A percentile compares a stretch with the other conserved stretches of the same genome.
Conservation (phyloP, 1,140 invertebrate species). For the Condylostylus longicornis region DNA sequence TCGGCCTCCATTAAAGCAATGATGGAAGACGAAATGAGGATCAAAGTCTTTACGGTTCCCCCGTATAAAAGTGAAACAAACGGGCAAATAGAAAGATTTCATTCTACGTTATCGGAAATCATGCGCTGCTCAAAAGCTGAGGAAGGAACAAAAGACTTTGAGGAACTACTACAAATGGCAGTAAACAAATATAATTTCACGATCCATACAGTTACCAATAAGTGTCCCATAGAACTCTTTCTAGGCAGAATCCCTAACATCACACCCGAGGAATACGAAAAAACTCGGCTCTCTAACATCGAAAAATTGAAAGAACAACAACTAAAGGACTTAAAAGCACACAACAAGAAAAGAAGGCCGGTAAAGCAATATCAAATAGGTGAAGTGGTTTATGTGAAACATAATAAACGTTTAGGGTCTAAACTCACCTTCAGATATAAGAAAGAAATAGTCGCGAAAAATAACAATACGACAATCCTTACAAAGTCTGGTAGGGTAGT, state of each 20-base stretch:
- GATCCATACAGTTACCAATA: constrained; percentile 4
- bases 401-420: constrained; percentile 7
- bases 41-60: constrained; percentile 5
- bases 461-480: too few species aligned
- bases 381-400: constrained; percentile 7
- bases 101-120: constrained; percentile 11
- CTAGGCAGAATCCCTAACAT: constrained; percentile 8
- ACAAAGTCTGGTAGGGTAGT: too few species aligned
- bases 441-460: constrained; percentile 1
- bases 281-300: constrained; percentile 6
- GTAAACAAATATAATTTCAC: constrained; percentile 9
- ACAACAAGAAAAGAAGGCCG: constrained; percentile 6
- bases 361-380: constrained; percentile 4
- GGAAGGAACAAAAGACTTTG: not conserved
- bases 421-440: not conserved
- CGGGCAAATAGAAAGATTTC: constrained; percentile 11
- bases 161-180: constrained; percentile 5
- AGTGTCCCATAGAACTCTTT: constrained; percentile 9
- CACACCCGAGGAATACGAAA: constrained; percentile 7
- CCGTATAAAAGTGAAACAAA: constrained; percentile 7
- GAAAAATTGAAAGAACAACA: constrained; percentile 6
- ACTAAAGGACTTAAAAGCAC: not conserved
- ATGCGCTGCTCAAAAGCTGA: constrained; percentile 7
- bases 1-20: constrained; percentile 3
- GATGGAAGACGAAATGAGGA: constrained; percentile 3